Evolutionary conservation across 2,888 invertebrate species (phyloP).

Genomic region (Periphyllus acericola): DNA sequence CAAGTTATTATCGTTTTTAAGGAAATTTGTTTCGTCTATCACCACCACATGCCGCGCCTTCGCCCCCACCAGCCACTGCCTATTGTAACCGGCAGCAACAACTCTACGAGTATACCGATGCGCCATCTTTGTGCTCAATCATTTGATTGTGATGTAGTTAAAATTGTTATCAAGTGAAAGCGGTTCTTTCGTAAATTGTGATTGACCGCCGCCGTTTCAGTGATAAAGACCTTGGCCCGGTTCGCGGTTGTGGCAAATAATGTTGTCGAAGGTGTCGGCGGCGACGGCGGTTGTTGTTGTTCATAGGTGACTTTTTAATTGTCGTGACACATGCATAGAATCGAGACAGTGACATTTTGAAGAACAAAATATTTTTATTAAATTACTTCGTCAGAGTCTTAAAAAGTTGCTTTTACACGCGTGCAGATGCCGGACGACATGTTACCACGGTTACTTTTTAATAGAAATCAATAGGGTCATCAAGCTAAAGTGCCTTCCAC

Average conservation of each 20-base stretch:
- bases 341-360: neutral
- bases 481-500: neutral
- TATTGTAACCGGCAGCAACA: no score
- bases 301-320: conserved; percentile 19
- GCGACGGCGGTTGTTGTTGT: neutral
- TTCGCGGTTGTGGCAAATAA: neutral
- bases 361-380: neutral
- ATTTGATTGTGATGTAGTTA: neutral
- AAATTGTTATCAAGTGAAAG: conserved; percentile 42
- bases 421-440: neutral
- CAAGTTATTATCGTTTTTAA: neutral
- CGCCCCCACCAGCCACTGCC: no score
- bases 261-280: no score
- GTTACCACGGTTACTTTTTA: conserved; percentile 34
- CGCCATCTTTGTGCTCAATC: no score
- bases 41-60: no score
- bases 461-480: conserved; percentile 16
- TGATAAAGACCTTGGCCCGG: conserved; percentile 53
- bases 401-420: neutral
- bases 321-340: neutral
- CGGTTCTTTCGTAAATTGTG: neutral
- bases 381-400: neutral
- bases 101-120: no score
- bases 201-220: conserved; percentile 13
- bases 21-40: neutral